These are phyloP conservation scores for Ceryle rudis DNA, from an alignment of 2,797 vertebrate genomes.

Conservation along the genomic window DNA sequence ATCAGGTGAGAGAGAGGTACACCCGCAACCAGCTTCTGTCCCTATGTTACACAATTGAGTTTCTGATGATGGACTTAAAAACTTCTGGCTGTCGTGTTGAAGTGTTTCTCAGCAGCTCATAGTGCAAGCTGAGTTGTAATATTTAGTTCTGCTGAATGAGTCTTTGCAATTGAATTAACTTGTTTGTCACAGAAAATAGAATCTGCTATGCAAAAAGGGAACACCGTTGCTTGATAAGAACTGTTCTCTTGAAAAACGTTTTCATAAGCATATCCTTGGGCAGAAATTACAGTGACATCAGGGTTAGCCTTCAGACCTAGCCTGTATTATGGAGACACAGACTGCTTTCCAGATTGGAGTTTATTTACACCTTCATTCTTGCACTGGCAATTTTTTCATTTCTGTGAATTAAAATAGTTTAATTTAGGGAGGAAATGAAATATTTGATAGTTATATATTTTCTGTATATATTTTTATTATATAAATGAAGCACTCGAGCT, in stretches of 20 bases:
- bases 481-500: not conserved
- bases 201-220: not conserved
- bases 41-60: not conserved
- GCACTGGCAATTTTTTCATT: not conserved
- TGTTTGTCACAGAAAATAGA: slow-evolving; percentile 12
- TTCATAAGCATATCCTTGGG: not conserved
- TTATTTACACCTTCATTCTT: not conserved
- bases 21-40: slow-evolving; percentile 4
- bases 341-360: not conserved
- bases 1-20: not conserved
- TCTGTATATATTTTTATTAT: not conserved
- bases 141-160: not conserved
- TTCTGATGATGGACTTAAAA: slow-evolving; percentile 23
- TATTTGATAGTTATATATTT: not conserved
- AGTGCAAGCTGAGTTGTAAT: not conserved
- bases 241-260: not conserved
- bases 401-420: not conserved
- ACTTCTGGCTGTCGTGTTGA: not conserved
- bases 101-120: slow-evolving; percentile 10
- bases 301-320: not conserved
- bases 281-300: not conserved
- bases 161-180: slow-evolving; percentile 36
- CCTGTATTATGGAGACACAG: not conserved
- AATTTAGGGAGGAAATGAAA: not conserved
- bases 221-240: not conserved